phyloP scores from a whole-genome alignment of 2,113 vertebrate species.

The Chloropsis cyanopogon region DNA sequence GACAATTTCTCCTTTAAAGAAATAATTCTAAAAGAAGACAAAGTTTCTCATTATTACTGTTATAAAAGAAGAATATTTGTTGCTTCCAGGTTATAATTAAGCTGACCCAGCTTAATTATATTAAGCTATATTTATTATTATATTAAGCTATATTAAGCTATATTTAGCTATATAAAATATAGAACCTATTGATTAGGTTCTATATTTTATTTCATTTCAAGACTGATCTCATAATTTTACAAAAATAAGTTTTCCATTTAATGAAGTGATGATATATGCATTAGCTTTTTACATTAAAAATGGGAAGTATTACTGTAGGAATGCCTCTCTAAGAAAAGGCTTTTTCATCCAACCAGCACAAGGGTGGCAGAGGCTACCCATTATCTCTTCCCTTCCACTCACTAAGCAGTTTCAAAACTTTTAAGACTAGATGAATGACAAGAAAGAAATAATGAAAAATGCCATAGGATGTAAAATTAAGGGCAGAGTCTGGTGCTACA shows the following conservation, averaged over 20 bases:
- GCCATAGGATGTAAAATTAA: background rate
- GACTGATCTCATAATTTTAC: background rate
- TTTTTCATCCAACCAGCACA: background rate
- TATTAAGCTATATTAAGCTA: no score
- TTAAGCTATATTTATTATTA: no score
- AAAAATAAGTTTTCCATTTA: background rate
- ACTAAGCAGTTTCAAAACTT: background rate
- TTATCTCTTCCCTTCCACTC: background rate
- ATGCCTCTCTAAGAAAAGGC: background rate
- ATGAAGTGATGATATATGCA: background rate
- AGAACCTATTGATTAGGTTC: background rate
- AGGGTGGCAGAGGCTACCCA: background rate
- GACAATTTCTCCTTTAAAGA: conserved; percentile 67
- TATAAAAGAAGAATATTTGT: background rate
- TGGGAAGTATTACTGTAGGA: background rate
- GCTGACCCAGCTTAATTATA: background rate
- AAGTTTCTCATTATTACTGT: background rate
- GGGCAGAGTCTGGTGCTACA: background rate
- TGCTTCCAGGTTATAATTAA: background rate
- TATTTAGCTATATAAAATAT: no score
- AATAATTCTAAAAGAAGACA: conserved; percentile 68
- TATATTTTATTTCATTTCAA: background rate
- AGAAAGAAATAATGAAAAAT: background rate
- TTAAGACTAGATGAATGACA: background rate
- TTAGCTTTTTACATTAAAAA: background rate